Evolutionary conservation across 1,140 invertebrate genomes (phyloP).

Genomic region (Magallana angulata): DNA sequence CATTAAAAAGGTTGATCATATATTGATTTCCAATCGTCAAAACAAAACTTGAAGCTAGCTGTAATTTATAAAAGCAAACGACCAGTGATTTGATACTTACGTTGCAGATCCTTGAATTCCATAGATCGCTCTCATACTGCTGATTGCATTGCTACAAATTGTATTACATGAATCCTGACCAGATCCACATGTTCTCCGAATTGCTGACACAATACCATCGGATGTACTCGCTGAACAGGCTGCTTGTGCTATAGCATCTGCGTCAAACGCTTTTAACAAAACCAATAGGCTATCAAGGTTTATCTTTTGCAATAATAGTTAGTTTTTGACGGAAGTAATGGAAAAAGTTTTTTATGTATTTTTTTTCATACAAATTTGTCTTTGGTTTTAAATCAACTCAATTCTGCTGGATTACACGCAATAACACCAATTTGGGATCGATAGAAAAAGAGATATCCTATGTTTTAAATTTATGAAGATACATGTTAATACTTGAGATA

Average conservation of each 20-base stretch:
- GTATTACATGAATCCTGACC: not conserved
- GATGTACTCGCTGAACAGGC: not conserved
- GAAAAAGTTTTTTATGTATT: no score
- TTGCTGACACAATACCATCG: not conserved
- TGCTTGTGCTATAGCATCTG: slow-evolving; percentile 10
- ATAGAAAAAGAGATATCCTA: no score
- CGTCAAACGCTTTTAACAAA: not conserved
- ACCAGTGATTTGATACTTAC: not conserved
- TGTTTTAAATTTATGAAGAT: no score
- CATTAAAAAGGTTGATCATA: not conserved
- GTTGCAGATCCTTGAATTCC: not conserved
- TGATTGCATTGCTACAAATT: not conserved
- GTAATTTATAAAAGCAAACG: not conserved
- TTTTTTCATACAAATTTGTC: no score
- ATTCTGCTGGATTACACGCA: no score
- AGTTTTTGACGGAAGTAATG: no score
- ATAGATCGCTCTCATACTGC: not conserved
- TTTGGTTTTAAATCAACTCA: no score
- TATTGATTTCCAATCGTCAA: not conserved
- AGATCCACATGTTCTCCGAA: not conserved
- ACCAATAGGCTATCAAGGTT: no score
- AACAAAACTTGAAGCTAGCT: not conserved
- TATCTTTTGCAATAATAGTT: no score
- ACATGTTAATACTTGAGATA: no score
- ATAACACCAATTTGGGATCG: no score